Evolutionary conservation across 1,140 invertebrate genomes (phyloP).

Genomic region (Spodoptera litura): DNA sequence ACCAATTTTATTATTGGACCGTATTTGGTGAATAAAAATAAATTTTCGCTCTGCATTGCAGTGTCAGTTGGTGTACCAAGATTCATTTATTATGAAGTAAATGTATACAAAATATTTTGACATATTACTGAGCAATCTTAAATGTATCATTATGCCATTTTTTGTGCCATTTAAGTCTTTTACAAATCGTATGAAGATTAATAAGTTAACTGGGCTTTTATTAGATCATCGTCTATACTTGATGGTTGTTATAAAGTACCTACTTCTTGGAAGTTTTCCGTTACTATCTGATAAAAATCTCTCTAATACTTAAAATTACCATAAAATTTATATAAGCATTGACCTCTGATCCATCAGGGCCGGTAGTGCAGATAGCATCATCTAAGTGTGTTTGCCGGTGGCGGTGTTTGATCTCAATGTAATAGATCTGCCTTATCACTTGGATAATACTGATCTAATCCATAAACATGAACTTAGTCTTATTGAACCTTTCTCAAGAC

Average conservation of each 20-base stretch:
- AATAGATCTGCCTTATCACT: conserved; percentile 20
- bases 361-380: conserved; percentile 16
- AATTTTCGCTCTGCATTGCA: conserved; percentile 44
- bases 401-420: conserved; percentile 27
- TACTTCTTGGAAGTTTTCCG: not conserved
- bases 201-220: too few species aligned
- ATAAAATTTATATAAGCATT: conserved; percentile 30
- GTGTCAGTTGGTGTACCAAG: conserved; percentile 30
- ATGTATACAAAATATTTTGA: conserved; percentile 31
- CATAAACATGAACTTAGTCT: not conserved
- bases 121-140: conserved; percentile 32
- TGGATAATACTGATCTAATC: conserved; percentile 2
- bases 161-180: not conserved
- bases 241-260: not conserved
- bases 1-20: conserved; percentile 42
- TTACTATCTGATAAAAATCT: conserved; percentile 8
- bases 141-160: conserved; percentile 20
- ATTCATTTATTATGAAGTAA: conserved; percentile 32
- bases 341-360: conserved; percentile 23
- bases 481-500: not conserved
- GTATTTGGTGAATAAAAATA: conserved; percentile 45
- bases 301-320: conserved; percentile 24
- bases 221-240: too few species aligned
- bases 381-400: conserved; percentile 19
- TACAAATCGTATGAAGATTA: not conserved